A percentile compares a stretch with the other conserved stretches of the same genome.
Evolutionary conservation across 2,888 invertebrate genomes (phyloP).

Genomic region (Ashinkailepas kermadecensis): DNA sequence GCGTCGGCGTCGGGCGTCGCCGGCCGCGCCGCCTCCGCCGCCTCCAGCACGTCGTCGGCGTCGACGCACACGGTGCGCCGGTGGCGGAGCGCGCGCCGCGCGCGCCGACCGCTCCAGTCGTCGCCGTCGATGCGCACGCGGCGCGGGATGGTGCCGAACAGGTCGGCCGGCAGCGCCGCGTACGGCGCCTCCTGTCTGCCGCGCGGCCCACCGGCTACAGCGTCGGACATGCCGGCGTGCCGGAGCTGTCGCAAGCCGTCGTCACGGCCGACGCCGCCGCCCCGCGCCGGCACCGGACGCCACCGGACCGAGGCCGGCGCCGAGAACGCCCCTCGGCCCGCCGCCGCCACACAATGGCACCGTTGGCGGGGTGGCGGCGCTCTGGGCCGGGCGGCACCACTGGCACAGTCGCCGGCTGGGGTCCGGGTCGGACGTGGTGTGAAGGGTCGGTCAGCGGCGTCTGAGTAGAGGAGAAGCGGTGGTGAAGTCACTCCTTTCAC

Average conservation of each 20-base stretch:
- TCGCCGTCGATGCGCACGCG: background rate
- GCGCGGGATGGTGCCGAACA: constrained; percentile 8
- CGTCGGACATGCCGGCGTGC: background rate
- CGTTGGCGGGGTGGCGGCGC: background rate
- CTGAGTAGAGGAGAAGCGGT: too few relatives aligned
- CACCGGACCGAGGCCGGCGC: background rate
- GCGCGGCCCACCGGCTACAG: background rate
- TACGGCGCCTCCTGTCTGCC: background rate
- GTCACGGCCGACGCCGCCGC: background rate
- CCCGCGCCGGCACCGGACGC: background rate
- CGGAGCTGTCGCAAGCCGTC: too few relatives aligned
- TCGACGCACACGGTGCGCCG: background rate
- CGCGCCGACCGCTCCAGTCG: background rate
- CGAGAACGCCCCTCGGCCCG: background rate
- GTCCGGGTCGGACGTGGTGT: too few relatives aligned
- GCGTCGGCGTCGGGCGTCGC: background rate
- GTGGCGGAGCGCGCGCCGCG: background rate
- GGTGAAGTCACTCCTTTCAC: too few relatives aligned
- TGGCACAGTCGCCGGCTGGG: background rate
- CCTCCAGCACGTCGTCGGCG: background rate
- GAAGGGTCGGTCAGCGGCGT: too few relatives aligned
- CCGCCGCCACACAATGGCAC: too few relatives aligned
- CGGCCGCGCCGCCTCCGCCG: background rate
- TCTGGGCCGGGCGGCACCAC: background rate
- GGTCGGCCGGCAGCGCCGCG: constrained; percentile 5